phyloP scores from a whole-genome alignment of 2,888 invertebrate genomes.

The Clunio marinus region DNA sequence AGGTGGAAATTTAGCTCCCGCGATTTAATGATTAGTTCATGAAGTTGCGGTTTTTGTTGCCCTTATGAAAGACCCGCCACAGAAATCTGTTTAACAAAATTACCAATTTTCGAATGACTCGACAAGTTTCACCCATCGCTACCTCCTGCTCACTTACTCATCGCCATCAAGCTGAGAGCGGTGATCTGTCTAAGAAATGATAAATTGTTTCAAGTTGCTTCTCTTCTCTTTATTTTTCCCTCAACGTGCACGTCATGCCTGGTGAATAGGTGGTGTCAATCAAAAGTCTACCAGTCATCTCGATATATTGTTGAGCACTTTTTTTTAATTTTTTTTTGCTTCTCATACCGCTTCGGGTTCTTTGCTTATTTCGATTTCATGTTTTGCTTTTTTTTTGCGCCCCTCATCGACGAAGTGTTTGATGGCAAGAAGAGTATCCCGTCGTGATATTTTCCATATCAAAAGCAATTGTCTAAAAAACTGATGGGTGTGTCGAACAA shows the following conservation, averaged over 20 bases:
- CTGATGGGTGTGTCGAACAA: neutral
- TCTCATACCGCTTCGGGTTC: neutral
- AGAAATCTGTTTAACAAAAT: conserved; percentile 8
- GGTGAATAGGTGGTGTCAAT: conserved; percentile 29
- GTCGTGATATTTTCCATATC: neutral
- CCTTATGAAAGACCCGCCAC: too few relatives aligned
- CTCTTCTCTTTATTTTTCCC: neutral
- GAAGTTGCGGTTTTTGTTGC: too few relatives aligned
- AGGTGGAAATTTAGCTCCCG: too few relatives aligned
- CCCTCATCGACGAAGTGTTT: neutral
- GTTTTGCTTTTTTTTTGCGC: neutral
- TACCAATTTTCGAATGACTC: conserved; percentile 25
- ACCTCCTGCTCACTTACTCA: conserved; percentile 32
- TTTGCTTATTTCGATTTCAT: neutral
- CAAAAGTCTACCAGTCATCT: conserved; percentile 37
- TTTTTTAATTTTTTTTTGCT: neutral
- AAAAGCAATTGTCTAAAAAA: too few relatives aligned
- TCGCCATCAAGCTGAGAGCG: conserved; percentile 18
- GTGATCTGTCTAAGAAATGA: conserved; percentile 11
- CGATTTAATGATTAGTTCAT: too few relatives aligned
- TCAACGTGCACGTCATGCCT: conserved; percentile 24
- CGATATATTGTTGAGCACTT: neutral
- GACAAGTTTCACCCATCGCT: neutral
- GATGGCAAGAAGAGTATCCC: neutral
- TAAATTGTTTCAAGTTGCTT: conserved; percentile 30